Conservation (phyloP, 2,888 invertebrate species). For the Charanyca ferruginea region DNA sequence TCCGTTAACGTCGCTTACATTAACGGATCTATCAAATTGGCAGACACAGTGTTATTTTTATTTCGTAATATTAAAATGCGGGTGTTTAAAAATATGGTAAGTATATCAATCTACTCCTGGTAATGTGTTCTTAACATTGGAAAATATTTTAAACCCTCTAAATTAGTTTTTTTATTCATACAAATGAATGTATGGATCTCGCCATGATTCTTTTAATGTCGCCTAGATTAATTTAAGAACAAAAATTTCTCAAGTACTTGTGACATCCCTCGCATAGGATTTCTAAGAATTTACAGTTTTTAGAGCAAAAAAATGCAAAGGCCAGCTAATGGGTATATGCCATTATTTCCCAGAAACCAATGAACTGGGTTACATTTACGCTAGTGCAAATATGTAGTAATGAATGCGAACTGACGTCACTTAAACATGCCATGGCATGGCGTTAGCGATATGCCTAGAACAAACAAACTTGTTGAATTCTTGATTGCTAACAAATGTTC, state of each 20-base stretch:
- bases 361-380: conserved; percentile 58
- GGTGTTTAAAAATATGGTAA: too few species aligned
- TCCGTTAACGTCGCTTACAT: too few species aligned
- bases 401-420: conserved; percentile 57
- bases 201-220: conserved; percentile 36
- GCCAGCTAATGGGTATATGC: conserved; percentile 34
- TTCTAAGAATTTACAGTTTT: not conserved
- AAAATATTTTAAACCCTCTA: too few species aligned
- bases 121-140: too few species aligned
- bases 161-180: too few species aligned
- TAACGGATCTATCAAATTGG: too few species aligned
- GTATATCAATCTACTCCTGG: too few species aligned
- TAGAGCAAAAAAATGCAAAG: conserved; percentile 21
- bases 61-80: too few species aligned
- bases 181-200: too few species aligned
- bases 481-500: too few species aligned
- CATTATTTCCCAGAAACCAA: conserved; percentile 53
- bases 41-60: too few species aligned
- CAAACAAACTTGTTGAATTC: conserved; percentile 6
- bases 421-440: conserved; percentile 35
- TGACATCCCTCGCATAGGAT: not conserved
- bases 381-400: conserved; percentile 59
- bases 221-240: not conserved
- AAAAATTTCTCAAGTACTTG: not conserved
- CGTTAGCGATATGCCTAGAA: conserved; percentile 8